These are phyloP conservation scores for Microcebus murinus DNA, from an alignment of 2,113 vertebrate species.

Conservation along the genomic window DNA sequence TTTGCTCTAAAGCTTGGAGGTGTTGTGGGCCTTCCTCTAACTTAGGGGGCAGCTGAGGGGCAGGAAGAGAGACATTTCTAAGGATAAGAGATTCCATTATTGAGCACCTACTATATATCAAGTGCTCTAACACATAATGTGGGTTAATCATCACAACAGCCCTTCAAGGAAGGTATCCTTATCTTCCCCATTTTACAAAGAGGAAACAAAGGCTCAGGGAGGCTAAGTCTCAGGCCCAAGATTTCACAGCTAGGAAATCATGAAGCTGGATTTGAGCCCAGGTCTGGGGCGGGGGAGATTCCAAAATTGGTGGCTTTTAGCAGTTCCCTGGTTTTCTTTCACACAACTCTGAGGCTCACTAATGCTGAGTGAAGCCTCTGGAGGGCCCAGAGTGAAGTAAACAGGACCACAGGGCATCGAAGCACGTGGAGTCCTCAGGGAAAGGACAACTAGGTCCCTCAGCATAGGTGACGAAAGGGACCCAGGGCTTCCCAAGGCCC, in stretches of 20 bases:
- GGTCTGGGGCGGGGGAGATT: neutral
- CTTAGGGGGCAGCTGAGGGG: neutral
- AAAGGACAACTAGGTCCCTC: neutral
- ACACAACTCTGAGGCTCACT: neutral
- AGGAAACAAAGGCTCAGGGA: neutral
- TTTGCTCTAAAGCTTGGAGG: neutral
- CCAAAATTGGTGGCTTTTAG: slow-evolving; percentile 18
- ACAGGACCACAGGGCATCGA: neutral
- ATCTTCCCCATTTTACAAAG: neutral
- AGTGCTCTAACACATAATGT: neutral
- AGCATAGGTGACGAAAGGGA: neutral
- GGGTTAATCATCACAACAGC: neutral
- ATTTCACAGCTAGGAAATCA: neutral
- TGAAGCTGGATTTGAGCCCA: slow-evolving; percentile 20
- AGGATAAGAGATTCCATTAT: neutral
- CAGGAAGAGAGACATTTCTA: neutral
- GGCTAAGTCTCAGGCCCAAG: neutral
- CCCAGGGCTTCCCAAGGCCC: neutral
- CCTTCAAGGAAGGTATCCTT: no score
- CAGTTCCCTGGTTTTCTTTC: neutral
- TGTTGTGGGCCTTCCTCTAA: neutral
- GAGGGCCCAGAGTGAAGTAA: neutral
- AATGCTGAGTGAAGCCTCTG: neutral
- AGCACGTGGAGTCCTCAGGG: neutral
- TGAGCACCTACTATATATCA: neutral